These are phyloP conservation scores for Tinamus guttatus DNA, from an alignment of 2,113 vertebrate genomes.

Conservation along the genomic window DNA sequence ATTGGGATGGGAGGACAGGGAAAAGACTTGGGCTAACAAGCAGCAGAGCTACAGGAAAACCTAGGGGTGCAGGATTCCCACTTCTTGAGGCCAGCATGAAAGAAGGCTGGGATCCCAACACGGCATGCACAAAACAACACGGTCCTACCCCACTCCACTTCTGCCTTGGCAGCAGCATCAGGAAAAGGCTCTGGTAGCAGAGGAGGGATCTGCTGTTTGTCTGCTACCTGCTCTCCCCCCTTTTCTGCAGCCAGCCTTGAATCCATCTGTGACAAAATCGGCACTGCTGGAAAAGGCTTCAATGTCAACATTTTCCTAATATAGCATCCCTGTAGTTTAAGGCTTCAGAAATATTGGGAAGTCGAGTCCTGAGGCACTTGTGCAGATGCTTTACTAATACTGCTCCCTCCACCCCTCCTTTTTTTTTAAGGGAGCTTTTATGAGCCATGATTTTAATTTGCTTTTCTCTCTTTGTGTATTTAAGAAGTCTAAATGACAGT, in stretches of 20 bases:
- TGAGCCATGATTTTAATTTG: background rate
- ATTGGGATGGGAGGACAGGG: background rate
- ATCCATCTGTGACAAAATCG: background rate
- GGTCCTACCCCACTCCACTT: background rate
- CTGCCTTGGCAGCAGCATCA: background rate
- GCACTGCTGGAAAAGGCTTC: background rate
- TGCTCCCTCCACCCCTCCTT: background rate
- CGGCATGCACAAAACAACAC: background rate
- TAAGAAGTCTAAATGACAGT: constrained; percentile 58
- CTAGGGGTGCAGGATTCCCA: background rate
- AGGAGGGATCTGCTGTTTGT: background rate
- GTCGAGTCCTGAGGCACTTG: background rate
- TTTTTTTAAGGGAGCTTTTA: background rate
- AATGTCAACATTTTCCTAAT: constrained; percentile 24
- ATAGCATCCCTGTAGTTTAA: background rate
- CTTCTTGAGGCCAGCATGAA: background rate
- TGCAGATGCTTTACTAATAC: background rate
- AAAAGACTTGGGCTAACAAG: background rate
- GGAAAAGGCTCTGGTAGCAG: background rate
- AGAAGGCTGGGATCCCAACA: background rate
- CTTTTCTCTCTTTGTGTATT: constrained; percentile 43
- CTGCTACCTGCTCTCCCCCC: background rate
- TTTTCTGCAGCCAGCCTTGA: background rate
- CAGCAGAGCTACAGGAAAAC: background rate
- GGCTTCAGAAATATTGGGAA: constrained; percentile 3